Percentiles rank a stretch among this genome's conserved stretches.
Evolutionary conservation across 2,113 vertebrate species (phyloP).

Genomic region (Proteles cristata): DNA sequence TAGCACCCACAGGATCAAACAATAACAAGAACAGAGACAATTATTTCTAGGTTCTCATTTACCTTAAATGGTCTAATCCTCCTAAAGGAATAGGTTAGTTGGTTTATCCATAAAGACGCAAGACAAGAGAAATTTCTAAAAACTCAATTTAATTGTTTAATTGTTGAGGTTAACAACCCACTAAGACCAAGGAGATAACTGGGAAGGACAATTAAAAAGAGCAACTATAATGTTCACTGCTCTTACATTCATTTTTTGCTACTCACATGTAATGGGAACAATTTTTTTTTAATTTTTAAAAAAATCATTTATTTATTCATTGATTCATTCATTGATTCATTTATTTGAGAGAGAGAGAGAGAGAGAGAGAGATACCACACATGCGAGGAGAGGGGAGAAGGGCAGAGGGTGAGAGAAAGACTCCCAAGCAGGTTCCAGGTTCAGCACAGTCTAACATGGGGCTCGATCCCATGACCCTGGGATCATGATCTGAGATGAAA

Average conservation of each 20-base stretch:
- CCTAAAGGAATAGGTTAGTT: constrained; percentile 20
- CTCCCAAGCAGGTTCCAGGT: too few relatives aligned
- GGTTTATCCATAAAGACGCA: neutral
- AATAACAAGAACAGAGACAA: constrained; percentile 32
- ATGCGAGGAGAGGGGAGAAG: too few relatives aligned
- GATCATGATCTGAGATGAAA: too few relatives aligned
- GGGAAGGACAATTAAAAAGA: constrained; percentile 23
- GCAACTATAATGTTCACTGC: neutral
- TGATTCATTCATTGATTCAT: too few relatives aligned
- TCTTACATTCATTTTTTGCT: constrained; percentile 1
- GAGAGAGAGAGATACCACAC: too few relatives aligned
- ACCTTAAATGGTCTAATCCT: neutral
- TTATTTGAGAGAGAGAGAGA: too few relatives aligned
- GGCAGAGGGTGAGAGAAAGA: too few relatives aligned
- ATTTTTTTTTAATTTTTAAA: neutral
- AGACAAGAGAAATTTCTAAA: constrained; percentile 51
- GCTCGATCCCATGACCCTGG: too few relatives aligned
- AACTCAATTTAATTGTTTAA: neutral
- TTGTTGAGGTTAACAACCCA: constrained; percentile 3
- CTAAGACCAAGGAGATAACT: neutral
- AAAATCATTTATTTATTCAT: too few relatives aligned
- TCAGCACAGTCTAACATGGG: too few relatives aligned
- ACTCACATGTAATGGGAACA: neutral
- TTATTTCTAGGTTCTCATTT: constrained; percentile 17
- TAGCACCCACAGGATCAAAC: neutral